Base-by-base conservation (phyloP, 2,888 invertebrate species). In the Lepidocyrtoides sp. region DNA sequence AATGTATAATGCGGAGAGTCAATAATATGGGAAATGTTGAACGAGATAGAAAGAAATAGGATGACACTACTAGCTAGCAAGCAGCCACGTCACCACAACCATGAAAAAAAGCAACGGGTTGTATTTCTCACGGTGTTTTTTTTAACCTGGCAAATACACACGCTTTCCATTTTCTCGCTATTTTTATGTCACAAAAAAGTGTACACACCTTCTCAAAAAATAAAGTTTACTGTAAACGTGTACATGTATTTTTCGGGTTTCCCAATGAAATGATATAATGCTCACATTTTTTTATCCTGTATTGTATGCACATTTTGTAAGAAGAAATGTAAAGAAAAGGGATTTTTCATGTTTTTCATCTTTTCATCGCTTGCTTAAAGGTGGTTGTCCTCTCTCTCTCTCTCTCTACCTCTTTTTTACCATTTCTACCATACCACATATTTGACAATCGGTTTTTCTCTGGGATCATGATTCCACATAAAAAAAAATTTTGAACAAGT, bases 121-220 rank as follows among this genome's bases (percentile, higher is more conserved):
- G 75, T 48, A 48, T n/a, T 90, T 90, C 89, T 90, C 89, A 90
- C 89, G 89, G n/a, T n/a, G n/a, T 36, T 84, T 90, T 89, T 83
- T 72, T 5, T 14, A 36, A n/a, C n/a, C n/a, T n/a, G n/a, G n/a
- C n/a, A n/a, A n/a, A 20, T 3, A 36, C 36, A 69, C 69, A 69
- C n/a, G 36, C 69, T 79, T 54, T 57, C 60, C 75, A 75, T 26
- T 82, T 82, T 60, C 29, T 26, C 29, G 20, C 20, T 26, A 36
- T 69, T 69, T 75, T 75, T 17, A 72, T 48, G 75, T 75, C 48
- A 72, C 44, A 41, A 44, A 10, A 66, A 17, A 54, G n/a, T 2
- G 41, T 26, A 79, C 79, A 14, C 66, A 72, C 36, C 48, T 57
- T 5, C 32, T 60, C 60, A n/a, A n/a, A n/a, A 48, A 75, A 5